Evolutionary conservation across 2,113 vertebrate species (phyloP), one percentile per base, ranked within the genome.

Genomic region (Xiphophorus maculatus): DNA sequence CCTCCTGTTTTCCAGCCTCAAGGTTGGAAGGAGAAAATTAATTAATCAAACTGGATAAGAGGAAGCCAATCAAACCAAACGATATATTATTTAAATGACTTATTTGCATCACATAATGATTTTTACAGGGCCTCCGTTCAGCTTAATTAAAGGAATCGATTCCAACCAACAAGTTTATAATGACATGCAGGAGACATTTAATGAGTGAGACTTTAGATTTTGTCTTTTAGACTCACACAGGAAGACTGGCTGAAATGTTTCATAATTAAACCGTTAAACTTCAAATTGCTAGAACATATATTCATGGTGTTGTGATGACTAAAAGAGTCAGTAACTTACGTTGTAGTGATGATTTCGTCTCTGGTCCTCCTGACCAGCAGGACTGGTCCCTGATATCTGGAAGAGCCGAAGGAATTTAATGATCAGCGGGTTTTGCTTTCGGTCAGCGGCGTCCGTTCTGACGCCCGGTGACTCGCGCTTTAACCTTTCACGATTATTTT

Each of bases 281-380:
- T 7, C 7, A 58, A 25, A 25, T 58, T 58, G 22, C 25, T 58
- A n/a, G 25, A 58, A n/a, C 51, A 58, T 2, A 58, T 1, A 25
- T 11, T n/a, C 25, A n/a, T n/a, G 25, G 22, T n/a, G 2, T n/a
- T 10, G 6, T 25, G 51, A 58, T 22, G 25, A 22, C 5, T 72
- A 4, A 30, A 3, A 35, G 13, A 25, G 48, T 66, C 25, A 33
- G 32, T 5, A 71, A 93, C 95, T 94, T 87, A 97, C 97, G 93
- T 94, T 54, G 96, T 97, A 17, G 97, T 97, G 87, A 98, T 97
- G 85, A 98, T 97, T 91, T 98, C 97, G 84, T 98, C 97, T 89
- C 94, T 96, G 76, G 96, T 97, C 93, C 97, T 95, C 69, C 97
- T 94, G 82, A 98, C 95, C 81, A 98, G 87, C 74, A 97, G 80